Base-by-base conservation (phyloP, 1,140 invertebrate genomes). In the Oncopeltus fasciatus region DNA sequence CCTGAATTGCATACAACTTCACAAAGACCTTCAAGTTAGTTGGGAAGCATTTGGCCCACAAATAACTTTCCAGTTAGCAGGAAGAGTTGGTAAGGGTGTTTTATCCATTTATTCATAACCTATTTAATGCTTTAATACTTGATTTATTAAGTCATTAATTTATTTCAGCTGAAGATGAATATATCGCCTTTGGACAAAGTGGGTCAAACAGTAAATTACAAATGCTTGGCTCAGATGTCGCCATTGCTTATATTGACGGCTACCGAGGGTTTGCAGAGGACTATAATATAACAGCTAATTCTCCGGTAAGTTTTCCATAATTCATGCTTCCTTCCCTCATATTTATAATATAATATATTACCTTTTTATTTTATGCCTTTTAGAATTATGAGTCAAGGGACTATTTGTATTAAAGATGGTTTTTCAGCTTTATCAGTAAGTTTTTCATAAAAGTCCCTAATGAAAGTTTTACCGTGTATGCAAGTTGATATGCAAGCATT, bases 41-140 rank as follows among this genome's bases (percentile, higher is more conserved):
- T 95, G 91, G 91, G 89, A 93, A 71, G 83, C 93, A 2, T 90
- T 92, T 71, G 89, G 90, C 0, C 86, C 84, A n/a, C 84, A 88
- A 71, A 84, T 95, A 56, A 92, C 90, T 1, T 81, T 95, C 60
- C 83, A 93, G 73, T 73, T 95, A 5, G 82, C 85, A n/a, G 90
- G 83, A n/a, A 82, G 86, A 76, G 79, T 86, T 63, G 74, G 81
- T 80, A 68, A 73, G 72, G 11, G n/a, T 18, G 8, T n/a, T 11
- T 47, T 47, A 47, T 47, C 18, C n/a, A 47, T 47, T 20, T 47
- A 11, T 47, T 47, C 44, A 47, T 4, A 11, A 16, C 8, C 4
- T 47, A 18, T 16, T 47, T 11, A 18, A 21, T 18, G 44, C 33
- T 53, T 46, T 18, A 44, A 60, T 57, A 60, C 59, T 62, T 64